Evolutionary conservation across 2,797 vertebrate species (phyloP), one percentile per base, ranked within the genome.

Genomic region (Antrozous pallidus): DNA sequence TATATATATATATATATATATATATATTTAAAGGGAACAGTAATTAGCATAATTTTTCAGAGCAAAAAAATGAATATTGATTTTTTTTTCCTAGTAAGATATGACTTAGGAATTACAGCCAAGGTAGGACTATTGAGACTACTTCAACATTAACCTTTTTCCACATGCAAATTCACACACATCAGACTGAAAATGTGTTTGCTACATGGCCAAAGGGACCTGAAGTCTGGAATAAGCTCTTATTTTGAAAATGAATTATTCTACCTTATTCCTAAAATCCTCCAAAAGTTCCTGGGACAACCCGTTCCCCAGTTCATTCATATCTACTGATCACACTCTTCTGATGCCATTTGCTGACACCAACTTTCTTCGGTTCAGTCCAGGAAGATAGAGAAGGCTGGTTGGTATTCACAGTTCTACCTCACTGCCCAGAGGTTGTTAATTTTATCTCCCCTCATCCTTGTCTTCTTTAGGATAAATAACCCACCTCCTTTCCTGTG

Each of bases 31-130:
- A 88, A 85, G 33, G 80, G 78, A 45, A 28, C 47, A 65, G 26
- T 80, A 94, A 28, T 89, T 91, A 92, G 67, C 31, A 81, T 31
- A 94, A 67, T 74, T 36, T 56, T 95, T 95, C 67, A 84, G 67
- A 80, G 75, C 58, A 79, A 24, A 94, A 93, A 92, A 95, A 38
- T 91, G 67, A 84, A 58, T 95, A 96, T 95, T 95, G 96, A 95
- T 97, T 94, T 94, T 94, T 94, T 61, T 82, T 56, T 40, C 47
- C 20, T 77, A 56, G 24, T 95, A 74, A 96, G 78, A 88, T 92
- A 94, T 94, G 89, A 93, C 71, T 90, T 95, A 56, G 36, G 89
- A 85, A 77, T 69, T 77, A 95, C 28, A 93, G 79, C 93, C 87
- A 94, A 95, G 75, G 67, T 87, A 51, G 42, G 71, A 80, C 71